Evolutionary conservation across 2,888 invertebrate genomes (phyloP).

Genomic region (Sisyra nigra): DNA sequence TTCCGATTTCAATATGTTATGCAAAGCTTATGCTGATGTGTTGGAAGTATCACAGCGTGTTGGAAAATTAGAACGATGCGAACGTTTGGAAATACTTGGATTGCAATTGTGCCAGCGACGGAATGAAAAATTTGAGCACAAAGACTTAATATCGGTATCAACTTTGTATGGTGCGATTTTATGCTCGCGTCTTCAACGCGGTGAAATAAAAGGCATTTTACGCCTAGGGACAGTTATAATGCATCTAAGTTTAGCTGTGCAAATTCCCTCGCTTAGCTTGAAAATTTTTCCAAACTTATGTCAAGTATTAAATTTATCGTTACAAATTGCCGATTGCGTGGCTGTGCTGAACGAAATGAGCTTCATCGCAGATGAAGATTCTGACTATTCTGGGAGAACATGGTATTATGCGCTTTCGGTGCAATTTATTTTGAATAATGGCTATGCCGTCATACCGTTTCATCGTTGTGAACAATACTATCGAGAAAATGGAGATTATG

Average conservation of each 20-base stretch:
- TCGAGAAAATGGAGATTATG: slow-evolving; percentile 33
- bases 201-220: no score
- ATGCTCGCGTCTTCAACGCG: no score
- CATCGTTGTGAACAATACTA: slow-evolving; percentile 34
- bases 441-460: slow-evolving; percentile 34
- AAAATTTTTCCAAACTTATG: neutral
- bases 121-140: slow-evolving; percentile 23
- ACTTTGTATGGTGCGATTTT: slow-evolving; percentile 29
- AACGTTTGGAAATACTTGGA: slow-evolving; percentile 26
- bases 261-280: neutral
- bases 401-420: slow-evolving; percentile 43
- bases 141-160: slow-evolving; percentile 28
- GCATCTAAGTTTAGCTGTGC: neutral
- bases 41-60: slow-evolving; percentile 24
- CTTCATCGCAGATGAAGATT: slow-evolving; percentile 17
- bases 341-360: slow-evolving; percentile 27
- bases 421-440: slow-evolving; percentile 40
- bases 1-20: slow-evolving; percentile 34
- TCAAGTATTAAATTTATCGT: slow-evolving; percentile 9
- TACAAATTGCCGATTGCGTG: slow-evolving; percentile 20
- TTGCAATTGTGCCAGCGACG: slow-evolving; percentile 26
- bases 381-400: slow-evolving; percentile 28
- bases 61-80: slow-evolving; percentile 16
- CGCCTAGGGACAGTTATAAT: neutral
- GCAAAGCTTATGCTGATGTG: slow-evolving; percentile 36